phyloP scores from a whole-genome alignment of 2,888 invertebrate species.

The Synergus umbraculus region DNA sequence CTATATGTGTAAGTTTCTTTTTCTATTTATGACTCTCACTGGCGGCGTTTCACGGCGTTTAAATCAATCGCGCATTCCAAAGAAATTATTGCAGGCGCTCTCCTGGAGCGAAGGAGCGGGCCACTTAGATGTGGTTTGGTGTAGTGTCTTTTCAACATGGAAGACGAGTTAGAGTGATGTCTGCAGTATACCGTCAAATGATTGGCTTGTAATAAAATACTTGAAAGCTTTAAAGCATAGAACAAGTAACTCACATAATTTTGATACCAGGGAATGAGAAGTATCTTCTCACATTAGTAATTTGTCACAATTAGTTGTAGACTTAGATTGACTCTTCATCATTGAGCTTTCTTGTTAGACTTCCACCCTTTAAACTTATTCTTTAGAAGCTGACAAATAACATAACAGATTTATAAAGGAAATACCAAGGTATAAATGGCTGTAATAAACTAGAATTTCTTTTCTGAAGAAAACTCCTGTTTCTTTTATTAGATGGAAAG shows the following conservation, averaged over 20 bases:
- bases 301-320: background rate
- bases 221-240: background rate
- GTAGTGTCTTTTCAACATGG: conserved; percentile 29
- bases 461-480: background rate
- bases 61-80: conserved; percentile 64
- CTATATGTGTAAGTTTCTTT: conserved; percentile 25
- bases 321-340: background rate
- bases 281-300: background rate
- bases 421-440: conserved; percentile 10
- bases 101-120: conserved; percentile 39
- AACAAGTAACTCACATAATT: background rate
- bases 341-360: background rate
- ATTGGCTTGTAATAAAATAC: background rate
- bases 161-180: conserved; percentile 23
- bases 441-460: conserved; percentile 2
- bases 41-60: conserved; percentile 57
- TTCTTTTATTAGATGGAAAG: conserved; percentile 1
- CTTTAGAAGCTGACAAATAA: background rate
- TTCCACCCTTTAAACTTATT: background rate
- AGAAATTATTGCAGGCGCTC: conserved; percentile 58
- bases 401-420: conserved; percentile 5
- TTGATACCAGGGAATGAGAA: too few relatives aligned
- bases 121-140: conserved; percentile 41
- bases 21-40: conserved; percentile 38
- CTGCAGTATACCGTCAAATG: conserved; percentile 16